Conservation (phyloP, 2,113 vertebrate species). For the Crotalus tigris region DNA sequence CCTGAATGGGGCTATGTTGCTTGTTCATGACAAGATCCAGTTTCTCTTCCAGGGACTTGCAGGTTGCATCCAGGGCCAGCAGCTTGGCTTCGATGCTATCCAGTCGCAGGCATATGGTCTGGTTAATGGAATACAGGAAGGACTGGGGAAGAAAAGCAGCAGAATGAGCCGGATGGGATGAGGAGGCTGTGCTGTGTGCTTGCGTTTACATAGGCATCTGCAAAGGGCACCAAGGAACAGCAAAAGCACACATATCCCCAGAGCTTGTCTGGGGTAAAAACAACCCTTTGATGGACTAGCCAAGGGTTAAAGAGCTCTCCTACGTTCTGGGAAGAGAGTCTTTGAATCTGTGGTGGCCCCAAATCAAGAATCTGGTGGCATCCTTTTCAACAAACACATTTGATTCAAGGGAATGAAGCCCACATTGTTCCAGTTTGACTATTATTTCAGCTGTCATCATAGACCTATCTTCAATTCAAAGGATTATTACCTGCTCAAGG, state of each 20-base stretch:
- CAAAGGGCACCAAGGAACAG: not conserved
- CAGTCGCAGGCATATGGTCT: slow-evolving; percentile 89
- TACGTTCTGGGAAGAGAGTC: not conserved
- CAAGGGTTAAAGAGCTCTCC: not conserved
- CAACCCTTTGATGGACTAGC: not conserved
- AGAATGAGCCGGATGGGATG: not conserved
- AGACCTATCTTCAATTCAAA: too few species aligned
- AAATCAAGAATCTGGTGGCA: not conserved
- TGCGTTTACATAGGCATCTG: not conserved
- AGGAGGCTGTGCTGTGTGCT: slow-evolving; percentile 3
- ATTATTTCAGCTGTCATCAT: not conserved
- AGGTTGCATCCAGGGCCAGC: slow-evolving; percentile 88
- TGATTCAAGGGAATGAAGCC: not conserved
- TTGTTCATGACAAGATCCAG: slow-evolving; percentile 89
- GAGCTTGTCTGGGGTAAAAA: not conserved
- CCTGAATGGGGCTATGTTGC: slow-evolving; percentile 89
- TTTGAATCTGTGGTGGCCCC: not conserved
- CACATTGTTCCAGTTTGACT: not conserved
- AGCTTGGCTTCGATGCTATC: slow-evolving; percentile 94
- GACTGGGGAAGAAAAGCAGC: slow-evolving; percentile 69
- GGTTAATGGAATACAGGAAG: slow-evolving; percentile 88
- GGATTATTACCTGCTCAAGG: not conserved
- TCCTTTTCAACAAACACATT: not conserved
- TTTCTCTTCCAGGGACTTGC: slow-evolving; percentile 90
- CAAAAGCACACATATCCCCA: slow-evolving; percentile 2